These are phyloP conservation scores for Crotophaga sulcirostris DNA, from an alignment of 2,113 vertebrate genomes.

Conservation along the genomic window DNA sequence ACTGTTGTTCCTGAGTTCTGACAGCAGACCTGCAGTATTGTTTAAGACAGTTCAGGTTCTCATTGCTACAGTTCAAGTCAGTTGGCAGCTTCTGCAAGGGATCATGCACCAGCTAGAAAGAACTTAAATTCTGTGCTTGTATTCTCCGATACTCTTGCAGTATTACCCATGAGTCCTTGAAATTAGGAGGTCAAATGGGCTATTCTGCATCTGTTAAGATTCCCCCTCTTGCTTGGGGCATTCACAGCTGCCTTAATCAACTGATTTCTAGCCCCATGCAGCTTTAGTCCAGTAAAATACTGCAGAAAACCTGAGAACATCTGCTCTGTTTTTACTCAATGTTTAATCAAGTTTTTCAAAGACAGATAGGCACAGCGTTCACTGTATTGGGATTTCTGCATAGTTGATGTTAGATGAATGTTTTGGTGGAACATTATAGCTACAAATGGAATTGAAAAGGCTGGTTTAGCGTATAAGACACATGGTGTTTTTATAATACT, in stretches of 20 bases:
- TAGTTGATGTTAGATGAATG: background rate
- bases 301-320: constrained; percentile 14
- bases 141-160: background rate
- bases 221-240: background rate
- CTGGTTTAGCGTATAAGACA: background rate
- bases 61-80: background rate
- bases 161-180: background rate
- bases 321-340: background rate
- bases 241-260: background rate
- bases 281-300: background rate
- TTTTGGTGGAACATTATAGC: background rate
- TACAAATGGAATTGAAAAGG: background rate
- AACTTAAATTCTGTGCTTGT: background rate
- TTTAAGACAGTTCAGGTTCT: background rate
- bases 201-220: background rate
- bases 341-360: background rate
- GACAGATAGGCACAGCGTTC: background rate
- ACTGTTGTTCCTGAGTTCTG: background rate
- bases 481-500: background rate
- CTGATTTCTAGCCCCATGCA: background rate
- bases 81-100: background rate
- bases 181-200: background rate
- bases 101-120: background rate
- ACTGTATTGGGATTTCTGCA: background rate
- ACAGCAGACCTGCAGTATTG: background rate